Base-by-base conservation (phyloP, 1,140 invertebrate species). In the Sitophilus oryzae region DNA sequence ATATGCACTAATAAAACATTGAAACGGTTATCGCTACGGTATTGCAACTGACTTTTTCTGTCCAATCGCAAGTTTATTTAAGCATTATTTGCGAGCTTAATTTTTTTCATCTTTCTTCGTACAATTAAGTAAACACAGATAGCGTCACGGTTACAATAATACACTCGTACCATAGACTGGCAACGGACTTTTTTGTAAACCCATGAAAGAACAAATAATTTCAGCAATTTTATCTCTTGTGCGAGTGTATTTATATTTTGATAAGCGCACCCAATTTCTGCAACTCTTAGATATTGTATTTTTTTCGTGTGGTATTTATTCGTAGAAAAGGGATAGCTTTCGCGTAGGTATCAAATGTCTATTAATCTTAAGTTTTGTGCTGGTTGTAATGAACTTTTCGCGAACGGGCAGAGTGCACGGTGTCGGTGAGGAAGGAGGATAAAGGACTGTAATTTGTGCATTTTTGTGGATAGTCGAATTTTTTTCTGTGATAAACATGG, bases 221-320 rank as follows among this genome's bases (percentile, higher is more conserved):
- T 44, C 46, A 44, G 16, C 15, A n/a, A 41, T 37, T 46, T 54
- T 54, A 54, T 54, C 52, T 45, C 42, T 30, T 30, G 11, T 54
- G 43, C 35, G 43, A 49, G 50, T 58, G 38, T 61, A 35, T 61
- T 61, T 61, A 44, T 51, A 45, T 40, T 57, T 53, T 61, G 59
- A 61, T 61, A 61, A 61, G 54, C 58, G 41, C 58, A 50, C 53
- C 53, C 58, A 48, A 61, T 40, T 54, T 57, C 59, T 54, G 44
- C 50, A 57, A 47, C 23, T 56, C 46, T 15, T 23, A 44, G 41
- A 23, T 43, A 15, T 11, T 52, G 19, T 41, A 30, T 18, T 52
- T 41, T 52, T 48, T 40, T 52, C 19, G 34, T 16, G 16, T 42
- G n/a, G n/a, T n/a, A n/a, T n/a, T n/a, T n/a, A n/a, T n/a, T n/a